Conservation (phyloP, 2,797 vertebrate genomes). For the Kryptopterus vitreolus region DNA sequence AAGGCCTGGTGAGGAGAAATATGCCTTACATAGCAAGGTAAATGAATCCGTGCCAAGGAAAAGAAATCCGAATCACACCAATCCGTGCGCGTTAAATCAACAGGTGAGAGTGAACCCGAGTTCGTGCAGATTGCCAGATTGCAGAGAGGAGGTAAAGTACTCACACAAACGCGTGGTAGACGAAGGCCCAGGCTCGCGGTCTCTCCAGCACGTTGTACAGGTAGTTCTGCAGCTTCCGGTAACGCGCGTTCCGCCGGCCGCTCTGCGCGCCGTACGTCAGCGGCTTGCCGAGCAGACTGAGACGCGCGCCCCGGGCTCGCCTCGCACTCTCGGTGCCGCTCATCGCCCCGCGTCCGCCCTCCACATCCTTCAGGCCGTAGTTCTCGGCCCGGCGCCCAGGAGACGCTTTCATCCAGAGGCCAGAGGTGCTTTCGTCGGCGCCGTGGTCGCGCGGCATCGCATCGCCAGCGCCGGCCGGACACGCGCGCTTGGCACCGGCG, state of each 20-base stretch:
- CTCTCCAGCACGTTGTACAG: constrained; percentile 94
- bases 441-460: constrained; percentile 92
- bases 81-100: constrained; percentile 1
- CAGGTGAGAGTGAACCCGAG: not conserved
- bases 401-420: constrained; percentile 85
- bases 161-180: constrained; percentile 96
- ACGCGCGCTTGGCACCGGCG: constrained; percentile 62
- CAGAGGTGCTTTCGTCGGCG: constrained; percentile 85
- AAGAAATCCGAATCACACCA: too few relatives aligned
- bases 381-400: constrained; percentile 71
- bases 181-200: constrained; percentile 88
- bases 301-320: constrained; percentile 88
- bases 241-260: constrained; percentile 92
- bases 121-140: not conserved
- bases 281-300: constrained; percentile 94
- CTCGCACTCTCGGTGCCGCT: constrained; percentile 78
- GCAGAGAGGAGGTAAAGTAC: constrained; percentile 66
- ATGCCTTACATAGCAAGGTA: not conserved
- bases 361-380: constrained; percentile 89
- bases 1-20: not conserved
- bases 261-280: constrained; percentile 89
- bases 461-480: constrained; percentile 77
- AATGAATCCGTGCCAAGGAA: not conserved
- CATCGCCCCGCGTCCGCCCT: constrained; percentile 83
- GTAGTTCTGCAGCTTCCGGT: constrained; percentile 91